phyloP scores from a whole-genome alignment of 2,797 vertebrate species.

The Masticophis lateralis region DNA sequence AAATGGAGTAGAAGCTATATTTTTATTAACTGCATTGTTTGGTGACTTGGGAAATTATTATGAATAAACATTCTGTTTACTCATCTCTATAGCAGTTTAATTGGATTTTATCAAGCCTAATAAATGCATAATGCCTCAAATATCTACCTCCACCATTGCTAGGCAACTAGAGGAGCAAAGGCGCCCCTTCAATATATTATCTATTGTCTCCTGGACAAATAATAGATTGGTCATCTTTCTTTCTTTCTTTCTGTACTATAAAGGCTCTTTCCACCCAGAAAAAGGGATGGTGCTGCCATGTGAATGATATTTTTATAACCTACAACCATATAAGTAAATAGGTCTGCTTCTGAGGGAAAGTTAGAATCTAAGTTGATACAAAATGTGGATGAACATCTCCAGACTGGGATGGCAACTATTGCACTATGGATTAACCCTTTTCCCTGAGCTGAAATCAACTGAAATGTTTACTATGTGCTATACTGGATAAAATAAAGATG shows the following conservation, averaged over 20 bases:
- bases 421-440: not conserved
- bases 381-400: not conserved
- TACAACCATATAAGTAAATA: not conserved
- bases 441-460: not conserved
- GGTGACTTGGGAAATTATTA: constrained; percentile 58
- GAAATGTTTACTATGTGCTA: not conserved
- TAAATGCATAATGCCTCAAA: constrained; percentile 28
- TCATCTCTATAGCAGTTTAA: constrained; percentile 53
- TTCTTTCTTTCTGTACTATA: not conserved
- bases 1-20: constrained; percentile 57
- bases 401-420: not conserved
- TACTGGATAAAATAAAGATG: not conserved
- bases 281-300: not conserved
- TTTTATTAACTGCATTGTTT: constrained; percentile 61
- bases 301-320: not conserved
- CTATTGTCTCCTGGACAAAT: not conserved
- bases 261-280: not conserved
- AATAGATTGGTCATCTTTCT: constrained; percentile 5
- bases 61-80: constrained; percentile 59
- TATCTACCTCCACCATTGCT: constrained; percentile 34
- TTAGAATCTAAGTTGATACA: not conserved
- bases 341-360: not conserved
- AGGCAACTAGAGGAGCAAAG: constrained; percentile 1
- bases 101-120: constrained; percentile 40
- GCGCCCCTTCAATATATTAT: not conserved